phyloP scores from a whole-genome alignment of 1,140 invertebrate species.

The Metopolophium dirhodum region DNA sequence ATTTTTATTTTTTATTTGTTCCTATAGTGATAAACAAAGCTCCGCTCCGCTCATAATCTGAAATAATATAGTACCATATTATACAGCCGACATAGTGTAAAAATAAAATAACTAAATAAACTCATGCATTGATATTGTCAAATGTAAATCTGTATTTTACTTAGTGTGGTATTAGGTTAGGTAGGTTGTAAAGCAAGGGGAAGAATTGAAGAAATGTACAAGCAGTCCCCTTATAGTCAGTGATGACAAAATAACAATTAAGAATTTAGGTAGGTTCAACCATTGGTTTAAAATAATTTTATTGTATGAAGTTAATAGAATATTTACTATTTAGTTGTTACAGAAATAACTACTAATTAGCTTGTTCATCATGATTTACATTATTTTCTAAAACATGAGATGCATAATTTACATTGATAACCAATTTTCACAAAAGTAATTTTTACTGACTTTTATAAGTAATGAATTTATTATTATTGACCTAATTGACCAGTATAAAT shows the following conservation, averaged over 20 bases:
- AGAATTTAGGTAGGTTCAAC: neutral
- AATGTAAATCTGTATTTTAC: neutral
- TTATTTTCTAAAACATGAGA: neutral
- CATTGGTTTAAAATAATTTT: neutral
- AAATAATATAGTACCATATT: neutral
- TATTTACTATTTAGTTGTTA: neutral
- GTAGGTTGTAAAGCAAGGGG: neutral
- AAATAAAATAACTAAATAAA: neutral
- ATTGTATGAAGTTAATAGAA: neutral
- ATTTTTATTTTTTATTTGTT: too few species aligned
- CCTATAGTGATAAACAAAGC: too few species aligned
- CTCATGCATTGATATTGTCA: neutral
- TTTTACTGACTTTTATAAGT: neutral
- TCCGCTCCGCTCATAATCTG: too few species aligned
- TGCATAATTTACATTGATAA: neutral
- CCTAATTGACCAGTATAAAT: neutral
- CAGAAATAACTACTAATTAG: neutral
- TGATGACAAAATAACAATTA: neutral
- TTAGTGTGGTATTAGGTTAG: neutral
- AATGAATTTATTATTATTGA: neutral
- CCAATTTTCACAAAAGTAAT: neutral
- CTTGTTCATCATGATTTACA: neutral
- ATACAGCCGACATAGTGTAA: too few species aligned
- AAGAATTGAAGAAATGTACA: too few species aligned
- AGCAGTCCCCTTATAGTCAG: neutral